phyloP scores from a whole-genome alignment of 2,113 vertebrate genomes.

The Alectura lathami region DNA sequence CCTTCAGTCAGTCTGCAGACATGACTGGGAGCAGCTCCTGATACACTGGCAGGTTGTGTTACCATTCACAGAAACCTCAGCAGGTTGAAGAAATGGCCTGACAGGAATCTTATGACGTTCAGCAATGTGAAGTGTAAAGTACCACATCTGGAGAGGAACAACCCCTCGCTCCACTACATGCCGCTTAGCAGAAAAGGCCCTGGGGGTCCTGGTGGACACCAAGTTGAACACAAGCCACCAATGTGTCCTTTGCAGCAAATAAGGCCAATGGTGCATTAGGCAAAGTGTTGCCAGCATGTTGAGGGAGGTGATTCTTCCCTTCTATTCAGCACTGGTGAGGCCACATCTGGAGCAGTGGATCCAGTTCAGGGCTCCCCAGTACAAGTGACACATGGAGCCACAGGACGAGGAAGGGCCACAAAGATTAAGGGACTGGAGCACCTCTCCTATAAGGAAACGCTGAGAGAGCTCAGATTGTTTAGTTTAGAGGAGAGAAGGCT shows the following conservation, averaged over 20 bases:
- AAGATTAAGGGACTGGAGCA: neutral
- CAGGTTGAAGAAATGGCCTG: neutral
- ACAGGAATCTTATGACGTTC: neutral
- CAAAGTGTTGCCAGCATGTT: neutral
- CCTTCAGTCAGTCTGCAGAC: neutral
- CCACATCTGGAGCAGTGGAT: neutral
- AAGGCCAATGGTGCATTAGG: neutral
- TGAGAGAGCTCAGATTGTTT: neutral
- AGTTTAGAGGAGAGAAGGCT: neutral
- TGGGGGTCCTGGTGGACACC: neutral
- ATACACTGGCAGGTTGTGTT: neutral
- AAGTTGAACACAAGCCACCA: neutral
- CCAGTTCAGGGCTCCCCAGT: too few species aligned
- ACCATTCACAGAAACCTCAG: neutral
- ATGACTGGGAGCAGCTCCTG: neutral
- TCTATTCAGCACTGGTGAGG: neutral
- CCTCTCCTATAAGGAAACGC: neutral
- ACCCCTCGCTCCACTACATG: neutral
- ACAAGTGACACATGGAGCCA: neutral
- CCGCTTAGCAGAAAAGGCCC: neutral
- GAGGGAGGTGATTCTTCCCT: neutral
- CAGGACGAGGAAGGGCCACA: neutral
- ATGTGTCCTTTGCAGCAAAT: fast-evolving
- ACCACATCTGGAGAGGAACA: neutral
- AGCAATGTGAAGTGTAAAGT: neutral